Percentiles rank a stretch among this genome's conserved stretches.
Conservation (phyloP, 2,888 invertebrate species). For the Eristalinus sepulchralis region DNA sequence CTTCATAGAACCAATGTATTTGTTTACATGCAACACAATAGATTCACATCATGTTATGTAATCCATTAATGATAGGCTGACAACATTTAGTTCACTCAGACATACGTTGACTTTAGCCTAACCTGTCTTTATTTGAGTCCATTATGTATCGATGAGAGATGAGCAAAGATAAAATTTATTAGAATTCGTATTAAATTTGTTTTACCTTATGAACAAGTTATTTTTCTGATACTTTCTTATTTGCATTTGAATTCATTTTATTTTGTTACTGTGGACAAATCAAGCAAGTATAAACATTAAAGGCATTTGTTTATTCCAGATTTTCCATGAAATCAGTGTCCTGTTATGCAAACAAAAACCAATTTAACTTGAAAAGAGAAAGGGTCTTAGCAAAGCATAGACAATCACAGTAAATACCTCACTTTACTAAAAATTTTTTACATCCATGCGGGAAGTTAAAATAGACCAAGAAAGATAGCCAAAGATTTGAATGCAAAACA, state of each 20-base stretch:
- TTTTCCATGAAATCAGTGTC: too few species aligned
- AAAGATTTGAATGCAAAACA: too few species aligned
- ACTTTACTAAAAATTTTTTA: too few species aligned
- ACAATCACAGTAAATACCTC: too few species aligned
- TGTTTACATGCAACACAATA: slow-evolving; percentile 44
- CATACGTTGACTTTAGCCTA: slow-evolving; percentile 1
- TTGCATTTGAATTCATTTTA: neutral
- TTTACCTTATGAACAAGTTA: neutral
- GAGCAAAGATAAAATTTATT: neutral
- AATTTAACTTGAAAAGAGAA: too few species aligned
- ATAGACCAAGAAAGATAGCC: too few species aligned
- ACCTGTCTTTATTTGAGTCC: slow-evolving; percentile 26
- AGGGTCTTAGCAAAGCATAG: too few species aligned
- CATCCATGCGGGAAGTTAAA: too few species aligned
- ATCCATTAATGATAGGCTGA: slow-evolving; percentile 33
- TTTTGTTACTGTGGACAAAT: too few species aligned
- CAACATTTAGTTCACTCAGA: slow-evolving; percentile 25
- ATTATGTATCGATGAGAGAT: neutral
- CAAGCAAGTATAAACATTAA: neutral
- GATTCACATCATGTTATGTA: neutral
- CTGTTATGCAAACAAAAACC: too few species aligned
- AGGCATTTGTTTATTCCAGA: neutral
- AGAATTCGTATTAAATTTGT: neutral
- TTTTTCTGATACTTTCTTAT: neutral
- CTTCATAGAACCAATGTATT: slow-evolving; percentile 27